These are phyloP conservation scores for Sebastes umbrosus DNA, from an alignment of 2,797 vertebrate species.

Conservation along the genomic window DNA sequence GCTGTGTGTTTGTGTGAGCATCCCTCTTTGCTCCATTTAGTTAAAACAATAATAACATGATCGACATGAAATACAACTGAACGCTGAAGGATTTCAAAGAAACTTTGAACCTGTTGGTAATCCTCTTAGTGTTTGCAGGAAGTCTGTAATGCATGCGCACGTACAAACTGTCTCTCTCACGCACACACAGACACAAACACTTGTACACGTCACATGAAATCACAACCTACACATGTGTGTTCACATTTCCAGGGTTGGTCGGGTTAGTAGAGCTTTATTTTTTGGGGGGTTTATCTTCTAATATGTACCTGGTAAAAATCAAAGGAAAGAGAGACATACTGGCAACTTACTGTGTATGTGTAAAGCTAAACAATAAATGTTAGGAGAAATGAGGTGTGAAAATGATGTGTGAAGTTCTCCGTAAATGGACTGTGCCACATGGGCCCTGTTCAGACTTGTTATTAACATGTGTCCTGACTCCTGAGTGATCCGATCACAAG, in stretches of 20 bases:
- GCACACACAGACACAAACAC: background rate
- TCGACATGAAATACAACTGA: conserved; percentile 81
- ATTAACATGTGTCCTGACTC: too few relatives aligned
- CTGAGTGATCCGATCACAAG: too few relatives aligned
- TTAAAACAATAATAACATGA: conserved; percentile 81
- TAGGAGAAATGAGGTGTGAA: background rate
- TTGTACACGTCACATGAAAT: background rate
- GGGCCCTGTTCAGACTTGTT: too few relatives aligned
- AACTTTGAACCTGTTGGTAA: conserved; percentile 84
- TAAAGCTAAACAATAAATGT: background rate
- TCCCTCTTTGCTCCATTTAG: conserved; percentile 72
- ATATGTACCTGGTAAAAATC: conserved; percentile 64
- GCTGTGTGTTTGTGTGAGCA: conserved; percentile 28
- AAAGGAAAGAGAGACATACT: conserved; percentile 34
- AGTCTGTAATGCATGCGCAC: conserved; percentile 53
- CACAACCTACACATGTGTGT: conserved; percentile 12
- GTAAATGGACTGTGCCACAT: background rate
- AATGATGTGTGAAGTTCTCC: too few relatives aligned
- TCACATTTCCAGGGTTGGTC: conserved; percentile 22
- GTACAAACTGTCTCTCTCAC: conserved; percentile 2
- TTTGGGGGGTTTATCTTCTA: conserved; percentile 66
- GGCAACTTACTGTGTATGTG: background rate
- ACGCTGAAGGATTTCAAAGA: conserved; percentile 85
- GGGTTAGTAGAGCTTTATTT: conserved; percentile 41
- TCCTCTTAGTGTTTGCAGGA: conserved; percentile 79